These are phyloP conservation scores for Lophius americanus DNA, from an alignment of 2,797 vertebrate genomes.

Conservation along the genomic window DNA sequence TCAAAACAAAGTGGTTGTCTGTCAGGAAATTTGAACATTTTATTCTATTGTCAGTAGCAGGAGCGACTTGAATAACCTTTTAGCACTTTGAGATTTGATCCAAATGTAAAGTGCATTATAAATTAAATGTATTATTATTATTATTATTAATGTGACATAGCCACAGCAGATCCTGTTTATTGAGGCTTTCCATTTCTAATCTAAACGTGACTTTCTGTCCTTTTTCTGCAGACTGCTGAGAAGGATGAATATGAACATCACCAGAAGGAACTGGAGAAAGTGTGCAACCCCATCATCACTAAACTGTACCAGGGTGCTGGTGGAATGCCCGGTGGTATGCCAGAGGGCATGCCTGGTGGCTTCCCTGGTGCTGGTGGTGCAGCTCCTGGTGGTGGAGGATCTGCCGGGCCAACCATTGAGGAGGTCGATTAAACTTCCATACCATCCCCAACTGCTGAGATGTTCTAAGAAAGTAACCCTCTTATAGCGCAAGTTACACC, in stretches of 20 bases:
- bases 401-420: slow-evolving; percentile 86
- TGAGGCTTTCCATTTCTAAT: no score
- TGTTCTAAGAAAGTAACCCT: slow-evolving; percentile 72
- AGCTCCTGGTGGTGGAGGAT: slow-evolving; percentile 78
- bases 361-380: slow-evolving; percentile 84
- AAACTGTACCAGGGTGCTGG: slow-evolving; percentile 85
- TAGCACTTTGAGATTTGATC: no score
- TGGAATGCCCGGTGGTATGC: slow-evolving; percentile 82
- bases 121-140: no score
- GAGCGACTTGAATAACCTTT: no score
- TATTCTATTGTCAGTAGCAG: no score
- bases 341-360: slow-evolving; percentile 87
- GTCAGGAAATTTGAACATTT: no score
- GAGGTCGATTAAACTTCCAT: slow-evolving; percentile 82
- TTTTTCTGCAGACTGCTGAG: slow-evolving; percentile 80
- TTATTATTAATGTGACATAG: no score
- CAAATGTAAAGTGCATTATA: no score
- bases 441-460: slow-evolving; percentile 19
- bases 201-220: background rate
- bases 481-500: slow-evolving; percentile 47
- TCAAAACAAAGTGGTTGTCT: no score
- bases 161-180: no score
- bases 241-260: slow-evolving; percentile 86
- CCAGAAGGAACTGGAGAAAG: slow-evolving; percentile 86
- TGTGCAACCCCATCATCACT: slow-evolving; percentile 87